Evolutionary conservation across 2,797 vertebrate species (phyloP).

Genomic region (Myotis daubentonii): DNA sequence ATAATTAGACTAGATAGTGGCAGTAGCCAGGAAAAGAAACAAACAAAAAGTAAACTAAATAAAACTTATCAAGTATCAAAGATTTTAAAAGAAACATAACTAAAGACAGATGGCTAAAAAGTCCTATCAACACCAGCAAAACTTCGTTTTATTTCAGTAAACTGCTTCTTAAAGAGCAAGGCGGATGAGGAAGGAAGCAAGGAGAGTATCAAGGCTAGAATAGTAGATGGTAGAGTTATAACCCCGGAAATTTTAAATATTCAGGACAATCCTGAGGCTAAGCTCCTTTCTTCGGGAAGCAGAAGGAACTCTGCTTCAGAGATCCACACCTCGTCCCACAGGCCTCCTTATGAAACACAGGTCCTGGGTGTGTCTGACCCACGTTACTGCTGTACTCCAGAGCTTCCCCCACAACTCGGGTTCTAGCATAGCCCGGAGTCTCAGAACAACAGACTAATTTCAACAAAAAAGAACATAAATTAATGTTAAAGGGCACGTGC

Average conservation of each 20-base stretch:
- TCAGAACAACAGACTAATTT: neutral
- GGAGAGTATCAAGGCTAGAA: neutral
- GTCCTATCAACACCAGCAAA: neutral
- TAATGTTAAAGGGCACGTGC: neutral
- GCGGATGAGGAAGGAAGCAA: neutral
- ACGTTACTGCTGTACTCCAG: neutral
- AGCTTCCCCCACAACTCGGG: neutral
- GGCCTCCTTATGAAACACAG: neutral
- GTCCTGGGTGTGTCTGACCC: neutral
- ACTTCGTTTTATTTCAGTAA: neutral
- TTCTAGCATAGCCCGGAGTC: neutral
- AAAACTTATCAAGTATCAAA: conserved; percentile 1
- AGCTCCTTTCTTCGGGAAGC: neutral
- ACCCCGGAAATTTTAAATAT: neutral
- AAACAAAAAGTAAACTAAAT: neutral
- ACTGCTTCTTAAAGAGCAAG: neutral
- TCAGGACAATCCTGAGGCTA: neutral
- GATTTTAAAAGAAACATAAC: neutral
- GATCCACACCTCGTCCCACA: neutral
- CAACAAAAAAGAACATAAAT: neutral
- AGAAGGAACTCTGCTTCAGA: neutral
- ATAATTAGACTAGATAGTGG: neutral
- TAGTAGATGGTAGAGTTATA: no score
- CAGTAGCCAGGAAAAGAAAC: neutral
- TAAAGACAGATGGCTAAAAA: neutral